Conservation (phyloP, 1,140 invertebrate genomes). For the Heliconius congener region DNA sequence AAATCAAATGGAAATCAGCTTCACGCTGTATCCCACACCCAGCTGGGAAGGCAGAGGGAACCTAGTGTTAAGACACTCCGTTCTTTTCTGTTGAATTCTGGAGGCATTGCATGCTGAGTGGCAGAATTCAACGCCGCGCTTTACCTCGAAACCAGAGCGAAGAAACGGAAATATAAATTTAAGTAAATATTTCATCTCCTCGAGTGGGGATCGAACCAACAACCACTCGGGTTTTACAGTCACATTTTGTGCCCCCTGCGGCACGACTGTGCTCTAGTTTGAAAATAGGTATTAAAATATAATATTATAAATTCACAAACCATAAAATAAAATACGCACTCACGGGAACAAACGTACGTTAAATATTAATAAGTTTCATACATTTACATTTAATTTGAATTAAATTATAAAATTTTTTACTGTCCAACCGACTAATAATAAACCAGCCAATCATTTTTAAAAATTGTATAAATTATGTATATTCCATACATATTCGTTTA, state of each 20-base stretch:
- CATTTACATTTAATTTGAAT: background rate
- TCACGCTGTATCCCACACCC: too few relatives aligned
- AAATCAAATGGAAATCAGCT: too few relatives aligned
- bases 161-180: background rate
- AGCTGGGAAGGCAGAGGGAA: too few relatives aligned
- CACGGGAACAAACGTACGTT: background rate
- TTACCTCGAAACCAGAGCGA: background rate
- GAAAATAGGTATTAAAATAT: background rate
- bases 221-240: too few relatives aligned
- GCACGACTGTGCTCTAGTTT: background rate
- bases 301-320: background rate
- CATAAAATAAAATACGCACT: background rate
- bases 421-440: background rate
- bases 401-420: background rate
- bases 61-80: too few relatives aligned
- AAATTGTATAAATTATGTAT: too few relatives aligned
- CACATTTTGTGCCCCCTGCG: background rate
- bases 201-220: background rate
- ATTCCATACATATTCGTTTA: too few relatives aligned
- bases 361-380: slow-evolving; percentile 3
- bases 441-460: too few relatives aligned
- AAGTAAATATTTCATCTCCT: too few relatives aligned
- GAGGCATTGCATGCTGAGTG: background rate
- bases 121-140: background rate
- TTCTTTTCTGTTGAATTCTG: too few relatives aligned